Evolutionary conservation across 2,888 invertebrate species (phyloP), one percentile per base, ranked within the genome.

Genomic region (Enchytraeus crypticus): DNA sequence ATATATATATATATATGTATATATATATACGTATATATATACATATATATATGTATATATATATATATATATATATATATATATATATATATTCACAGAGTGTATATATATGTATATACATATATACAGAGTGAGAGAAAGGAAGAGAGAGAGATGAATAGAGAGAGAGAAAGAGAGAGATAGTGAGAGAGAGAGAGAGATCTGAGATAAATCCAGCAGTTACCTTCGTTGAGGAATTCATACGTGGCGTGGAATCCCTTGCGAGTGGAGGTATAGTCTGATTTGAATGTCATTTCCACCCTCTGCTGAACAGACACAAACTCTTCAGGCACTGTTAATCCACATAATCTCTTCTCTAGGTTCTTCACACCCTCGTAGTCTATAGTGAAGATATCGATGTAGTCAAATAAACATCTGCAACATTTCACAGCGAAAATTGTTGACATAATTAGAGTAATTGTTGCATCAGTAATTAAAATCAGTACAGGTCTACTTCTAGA

Each of bases 391-490:
- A 75, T 71, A 62, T 74, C 75, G 26, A 76, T 71, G 63, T 72
- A 76, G 64, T 76, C 76, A 59, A 73, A 75, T 34, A 69, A 69
- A 62, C 76, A 76, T 53, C 76, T 76, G 55, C 3, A 54, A 38
- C n/a, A n/a, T n/a, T n/a, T n/a, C n/a, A n/a, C n/a, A 38, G 8
- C 38, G 38, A 38, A 38, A 14, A 38, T 18, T 18, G 38, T 8
- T 38, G 38, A 14, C 11, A 38, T 14, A 38, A 38, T 38, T 38
- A 18, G 38, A n/a, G n/a, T n/a, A 38, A 38, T 38, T 14, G 11
- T 18, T 38, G 38, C 8, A 38, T 38, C 38, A 38, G 18, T 38
- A 38, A 38, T 38, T 14, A 38, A 14, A 38, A 38, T 38, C n/a
- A n/a, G n/a, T n/a, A n/a, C n/a, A n/a, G n/a, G n/a, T n/a, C n/a